A percentile compares a stretch with the other conserved stretches of the same genome.
Evolutionary conservation across 2,888 invertebrate genomes (phyloP).

Genomic region (Metallyticus violacea): DNA sequence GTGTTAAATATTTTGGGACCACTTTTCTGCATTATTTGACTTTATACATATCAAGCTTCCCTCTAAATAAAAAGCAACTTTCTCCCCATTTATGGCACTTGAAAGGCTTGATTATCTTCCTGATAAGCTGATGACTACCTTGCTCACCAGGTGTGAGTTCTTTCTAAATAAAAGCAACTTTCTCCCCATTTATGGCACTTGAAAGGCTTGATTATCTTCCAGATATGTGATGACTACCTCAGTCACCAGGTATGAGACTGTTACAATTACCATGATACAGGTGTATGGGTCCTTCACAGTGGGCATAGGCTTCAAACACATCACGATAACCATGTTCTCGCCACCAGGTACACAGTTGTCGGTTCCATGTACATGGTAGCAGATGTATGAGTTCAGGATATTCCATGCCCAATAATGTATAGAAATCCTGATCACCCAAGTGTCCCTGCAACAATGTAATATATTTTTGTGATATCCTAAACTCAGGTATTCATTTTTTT

Average conservation of each 20-base stretch:
- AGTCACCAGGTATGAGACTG: constrained; percentile 57
- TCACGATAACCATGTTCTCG: constrained; percentile 68
- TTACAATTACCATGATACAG: constrained; percentile 76
- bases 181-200: background rate
- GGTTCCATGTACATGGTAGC: constrained; percentile 75
- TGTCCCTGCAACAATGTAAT: constrained; percentile 56
- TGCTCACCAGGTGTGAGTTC: constrained; percentile 53
- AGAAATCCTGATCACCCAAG: constrained; percentile 81
- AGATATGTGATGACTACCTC: background rate
- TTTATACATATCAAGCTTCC: too few species aligned
- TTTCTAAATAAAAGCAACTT: background rate
- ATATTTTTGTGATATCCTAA: too few species aligned
- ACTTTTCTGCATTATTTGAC: too few species aligned
- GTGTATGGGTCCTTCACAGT: constrained; percentile 62
- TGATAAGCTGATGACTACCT: background rate
- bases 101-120: background rate
- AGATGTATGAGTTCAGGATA: constrained; percentile 67
- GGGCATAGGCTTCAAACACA: constrained; percentile 68
- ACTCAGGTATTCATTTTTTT: too few species aligned
- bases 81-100: background rate
- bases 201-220: background rate
- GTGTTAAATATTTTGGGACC: too few species aligned
- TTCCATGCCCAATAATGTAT: constrained; percentile 66
- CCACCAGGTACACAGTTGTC: constrained; percentile 83
- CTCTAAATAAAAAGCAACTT: background rate